A percentile compares a stretch with the other conserved stretches of the same genome.
phyloP scores from a whole-genome alignment of 2,888 invertebrate genomes.

The Cephus rjabovi region DNA sequence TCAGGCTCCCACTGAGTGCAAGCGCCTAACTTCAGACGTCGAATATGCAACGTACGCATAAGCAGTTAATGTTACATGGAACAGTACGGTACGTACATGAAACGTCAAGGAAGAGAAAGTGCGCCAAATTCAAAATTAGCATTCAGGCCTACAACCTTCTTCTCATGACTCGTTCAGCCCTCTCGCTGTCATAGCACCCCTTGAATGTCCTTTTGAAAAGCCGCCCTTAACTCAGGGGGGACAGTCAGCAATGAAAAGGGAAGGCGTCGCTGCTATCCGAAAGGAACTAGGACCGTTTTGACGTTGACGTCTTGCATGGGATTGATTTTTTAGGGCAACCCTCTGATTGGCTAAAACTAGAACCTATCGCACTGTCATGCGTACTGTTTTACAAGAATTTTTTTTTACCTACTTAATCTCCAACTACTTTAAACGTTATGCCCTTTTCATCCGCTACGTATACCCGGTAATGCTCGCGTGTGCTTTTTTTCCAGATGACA shows the following conservation, averaged over 20 bases:
- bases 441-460: background rate
- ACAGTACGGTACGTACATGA: background rate
- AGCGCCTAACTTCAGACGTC: background rate
- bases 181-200: background rate
- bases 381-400: background rate
- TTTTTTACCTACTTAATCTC: background rate
- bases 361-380: background rate
- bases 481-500: slow-evolving; percentile 16
- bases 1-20: background rate
- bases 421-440: background rate
- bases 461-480: background rate
- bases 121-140: slow-evolving; percentile 37
- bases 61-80: background rate
- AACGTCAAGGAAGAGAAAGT: background rate
- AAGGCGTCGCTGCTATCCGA: background rate
- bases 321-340: background rate
- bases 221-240: background rate
- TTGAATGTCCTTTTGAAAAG: background rate
- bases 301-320: background rate
- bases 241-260: background rate
- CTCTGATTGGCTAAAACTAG: background rate
- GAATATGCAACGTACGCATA: background rate
- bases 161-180: slow-evolving; percentile 26
- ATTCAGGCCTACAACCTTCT: slow-evolving; percentile 49
- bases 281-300: background rate